Base-by-base conservation (phyloP, 2,888 invertebrate genomes). In the Drosophila mayaguana region DNA sequence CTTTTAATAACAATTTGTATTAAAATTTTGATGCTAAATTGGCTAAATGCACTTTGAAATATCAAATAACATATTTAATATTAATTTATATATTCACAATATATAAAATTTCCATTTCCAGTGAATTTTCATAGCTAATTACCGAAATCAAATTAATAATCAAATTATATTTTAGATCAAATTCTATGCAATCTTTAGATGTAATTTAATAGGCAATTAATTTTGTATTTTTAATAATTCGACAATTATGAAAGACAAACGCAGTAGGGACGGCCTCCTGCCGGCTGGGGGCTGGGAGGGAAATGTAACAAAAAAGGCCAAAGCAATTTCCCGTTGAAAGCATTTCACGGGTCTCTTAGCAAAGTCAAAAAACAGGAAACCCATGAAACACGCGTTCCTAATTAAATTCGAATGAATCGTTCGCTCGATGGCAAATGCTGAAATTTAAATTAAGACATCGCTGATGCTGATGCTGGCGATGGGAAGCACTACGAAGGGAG, bases 321-420 rank as follows among this genome's bases (percentile, higher is more conserved):
- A 59, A 53, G 76, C 76, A 81, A 79, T 81, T 77, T 86, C 86
- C 81, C 73, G 64, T 65, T 45, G 63, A 67, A 55, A 67, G 67
- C 53, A 71, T 76, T 74, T 69, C 55, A 79, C 61, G 66, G 63
- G 54, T 63, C 63, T 75, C 65, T 48, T 54, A 65, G 66, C 74
- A 67, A 69, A 75, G 78, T 70, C 75, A 76, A 76, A 77, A 78
- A 75, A 72, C 81, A 72, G 87, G 83, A 87, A 87, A 72, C 85
- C 85, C 53, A 53, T 60, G 83, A 82, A 87, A 79, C 72, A 84
- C 81, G 84, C 84, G 88, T 79, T 80, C 76, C 88, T 85, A 85
- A 85, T 85, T 85, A 85, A 88, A 85, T 84, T 79, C 83, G 59
- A 78, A 75, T 66, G 74, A 78, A 74, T 57, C 63, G 72, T 28